Conservation (phyloP, 2,113 vertebrate species). For the Synodontis membranacea region DNA sequence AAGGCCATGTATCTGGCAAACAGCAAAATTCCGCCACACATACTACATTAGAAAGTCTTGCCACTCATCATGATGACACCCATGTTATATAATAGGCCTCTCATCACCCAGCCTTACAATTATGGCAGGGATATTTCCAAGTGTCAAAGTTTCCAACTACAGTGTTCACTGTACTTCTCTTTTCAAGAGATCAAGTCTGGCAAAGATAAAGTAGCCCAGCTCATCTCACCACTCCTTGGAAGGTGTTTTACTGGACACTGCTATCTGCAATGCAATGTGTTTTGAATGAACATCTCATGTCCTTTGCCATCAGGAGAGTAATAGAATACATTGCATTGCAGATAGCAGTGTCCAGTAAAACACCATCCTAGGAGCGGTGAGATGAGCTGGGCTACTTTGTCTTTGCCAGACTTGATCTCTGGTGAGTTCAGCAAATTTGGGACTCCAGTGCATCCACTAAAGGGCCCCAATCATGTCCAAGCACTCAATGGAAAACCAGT, state of each 20-base stretch:
- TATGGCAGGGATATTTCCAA: background rate
- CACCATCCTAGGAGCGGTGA: background rate
- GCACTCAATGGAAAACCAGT: background rate
- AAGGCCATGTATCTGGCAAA: background rate
- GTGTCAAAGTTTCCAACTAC: background rate
- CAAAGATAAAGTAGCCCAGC: background rate
- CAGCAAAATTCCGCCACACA: background rate
- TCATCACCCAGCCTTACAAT: background rate
- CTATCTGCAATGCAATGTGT: background rate
- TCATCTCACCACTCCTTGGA: background rate
- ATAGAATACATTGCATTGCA: background rate
- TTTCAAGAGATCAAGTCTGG: background rate
- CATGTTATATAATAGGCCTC: background rate
- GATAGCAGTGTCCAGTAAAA: background rate
- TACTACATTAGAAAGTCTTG: background rate
- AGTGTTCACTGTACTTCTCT: background rate
- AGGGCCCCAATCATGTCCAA: background rate
- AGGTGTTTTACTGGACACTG: background rate
- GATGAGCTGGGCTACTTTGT: background rate
- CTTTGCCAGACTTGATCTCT: background rate
- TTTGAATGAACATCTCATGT: no score
- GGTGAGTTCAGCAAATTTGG: background rate
- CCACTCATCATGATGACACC: background rate
- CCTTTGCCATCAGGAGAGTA: no score
- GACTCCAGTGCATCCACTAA: background rate